Base-by-base conservation (phyloP, 2,888 invertebrate species). In the Arctia plantaginis region DNA sequence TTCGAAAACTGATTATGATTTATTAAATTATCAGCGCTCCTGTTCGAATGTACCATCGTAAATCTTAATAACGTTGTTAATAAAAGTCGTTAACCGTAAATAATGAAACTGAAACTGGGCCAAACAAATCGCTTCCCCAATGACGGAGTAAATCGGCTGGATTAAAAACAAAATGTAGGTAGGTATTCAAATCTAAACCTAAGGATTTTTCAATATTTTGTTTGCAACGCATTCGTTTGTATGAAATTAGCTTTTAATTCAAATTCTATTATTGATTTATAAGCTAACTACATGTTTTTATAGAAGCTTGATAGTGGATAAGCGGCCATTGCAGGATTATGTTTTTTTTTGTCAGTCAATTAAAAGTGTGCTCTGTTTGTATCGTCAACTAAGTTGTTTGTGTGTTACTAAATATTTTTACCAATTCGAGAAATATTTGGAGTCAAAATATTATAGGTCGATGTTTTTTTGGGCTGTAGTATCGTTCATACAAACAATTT, bases 61-160 rank as follows among this genome's bases (percentile, higher is more conserved):
- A 71, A 87, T 87, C 87, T 85, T 86, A 77, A 81, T 87, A 86
- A 88, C 83, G 82, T 85, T 81, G 86, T 86, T 88, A 88, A 88
- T 88, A 87, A 88, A 88, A 81, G 82, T 84, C 83, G 83, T 88
- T 85, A 85, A 73, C 81, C 78, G 82, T 86, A 85, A 88, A 85
- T 87, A 88, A 87, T 86, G 86, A 85, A 83, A 83, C 81, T 78
- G 80, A 82, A 87, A 84, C 81, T 85, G 83, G 84, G 82, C 77
- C 79, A 86, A 86, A 87, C 87, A 85, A 87, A 88, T 88, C 83
- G 81, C 77, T 73, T 81, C 59, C 59, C 27, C 27, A 27, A 27
- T 59, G 59, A 59, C 59, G 27, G 1, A 59, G 59, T 59, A 59
- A 59, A 59, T 59, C 27, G 59, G 15, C 15, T 59, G 59, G 59